phyloP scores from a whole-genome alignment of 2,113 vertebrate species.

The Mormyrus lacerda region DNA sequence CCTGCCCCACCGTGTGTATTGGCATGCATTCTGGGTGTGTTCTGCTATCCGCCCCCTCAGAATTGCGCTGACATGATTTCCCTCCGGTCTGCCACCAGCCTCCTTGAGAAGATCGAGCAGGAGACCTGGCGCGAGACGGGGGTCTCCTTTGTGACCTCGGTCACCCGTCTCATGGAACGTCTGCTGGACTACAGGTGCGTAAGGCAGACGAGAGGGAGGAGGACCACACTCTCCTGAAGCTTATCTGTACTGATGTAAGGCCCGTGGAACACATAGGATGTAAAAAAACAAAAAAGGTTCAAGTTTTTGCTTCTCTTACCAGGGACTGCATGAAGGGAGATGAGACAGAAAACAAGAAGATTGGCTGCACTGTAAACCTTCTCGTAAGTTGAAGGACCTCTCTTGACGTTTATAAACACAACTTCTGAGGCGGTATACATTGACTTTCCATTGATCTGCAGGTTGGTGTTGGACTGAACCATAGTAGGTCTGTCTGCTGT shows the following conservation, averaged over 20 bases:
- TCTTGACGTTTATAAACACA: not conserved
- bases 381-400: constrained; percentile 65
- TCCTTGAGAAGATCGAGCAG: constrained; percentile 96
- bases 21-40: not conserved
- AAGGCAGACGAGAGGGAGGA: not conserved
- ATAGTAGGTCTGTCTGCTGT: not conserved
- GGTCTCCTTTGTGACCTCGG: constrained; percentile 89
- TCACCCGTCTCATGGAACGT: constrained; percentile 94
- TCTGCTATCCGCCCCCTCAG: not conserved
- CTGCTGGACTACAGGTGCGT: constrained; percentile 89
- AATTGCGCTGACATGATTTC: not conserved
- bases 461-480: not conserved
- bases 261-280: not conserved
- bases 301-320: constrained; percentile 20
- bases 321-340: constrained; percentile 99
- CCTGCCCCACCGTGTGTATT: not conserved
- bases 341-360: constrained; percentile 96
- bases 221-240: not conserved
- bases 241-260: not conserved
- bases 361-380: constrained; percentile 91
- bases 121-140: constrained; percentile 96
- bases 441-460: not conserved
- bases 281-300: not conserved
- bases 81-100: constrained; percentile 50
- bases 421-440: not conserved